These are phyloP conservation scores for Xylota segnis DNA, from an alignment of 2,888 invertebrate genomes.

Conservation along the genomic window DNA sequence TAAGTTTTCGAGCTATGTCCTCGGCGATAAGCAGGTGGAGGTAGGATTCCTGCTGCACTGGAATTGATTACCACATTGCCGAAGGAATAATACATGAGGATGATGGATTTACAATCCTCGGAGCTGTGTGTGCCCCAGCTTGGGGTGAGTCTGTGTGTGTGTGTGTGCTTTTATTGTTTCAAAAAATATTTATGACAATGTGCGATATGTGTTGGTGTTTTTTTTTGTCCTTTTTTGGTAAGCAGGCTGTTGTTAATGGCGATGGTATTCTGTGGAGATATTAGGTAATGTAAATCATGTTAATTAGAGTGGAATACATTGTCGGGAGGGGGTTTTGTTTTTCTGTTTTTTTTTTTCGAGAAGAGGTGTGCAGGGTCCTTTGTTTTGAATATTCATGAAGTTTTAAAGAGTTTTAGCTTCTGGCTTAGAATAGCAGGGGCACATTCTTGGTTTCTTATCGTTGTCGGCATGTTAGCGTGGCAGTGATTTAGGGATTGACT, in stretches of 20 bases:
- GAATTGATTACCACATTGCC: slow-evolving; percentile 64
- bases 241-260: slow-evolving; percentile 20
- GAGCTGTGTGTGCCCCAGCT: not conserved
- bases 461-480: not conserved
- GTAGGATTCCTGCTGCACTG: slow-evolving; percentile 33
- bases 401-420: slow-evolving; percentile 21
- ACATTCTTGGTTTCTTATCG: slow-evolving; percentile 1
- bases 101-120: slow-evolving; percentile 62
- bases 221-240: slow-evolving; percentile 34
- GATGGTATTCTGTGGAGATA: slow-evolving; percentile 45
- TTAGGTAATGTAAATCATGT: slow-evolving; percentile 59
- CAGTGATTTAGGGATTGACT: not conserved
- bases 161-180: slow-evolving; percentile 47
- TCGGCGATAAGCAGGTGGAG: slow-evolving; percentile 3
- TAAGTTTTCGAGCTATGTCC: slow-evolving; percentile 25
- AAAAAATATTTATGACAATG: slow-evolving; percentile 48
- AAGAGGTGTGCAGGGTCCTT: not conserved
- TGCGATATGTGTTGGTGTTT: slow-evolving; percentile 16
- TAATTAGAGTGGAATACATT: slow-evolving; percentile 54
- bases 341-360: not conserved
- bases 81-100: slow-evolving; percentile 67
- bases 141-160: not conserved
- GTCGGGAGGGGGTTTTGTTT: not conserved
- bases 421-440: slow-evolving; percentile 16
- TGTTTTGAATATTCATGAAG: slow-evolving; percentile 60